Base-by-base conservation (phyloP, 1,140 invertebrate genomes). In the Drosophila leontia region DNA sequence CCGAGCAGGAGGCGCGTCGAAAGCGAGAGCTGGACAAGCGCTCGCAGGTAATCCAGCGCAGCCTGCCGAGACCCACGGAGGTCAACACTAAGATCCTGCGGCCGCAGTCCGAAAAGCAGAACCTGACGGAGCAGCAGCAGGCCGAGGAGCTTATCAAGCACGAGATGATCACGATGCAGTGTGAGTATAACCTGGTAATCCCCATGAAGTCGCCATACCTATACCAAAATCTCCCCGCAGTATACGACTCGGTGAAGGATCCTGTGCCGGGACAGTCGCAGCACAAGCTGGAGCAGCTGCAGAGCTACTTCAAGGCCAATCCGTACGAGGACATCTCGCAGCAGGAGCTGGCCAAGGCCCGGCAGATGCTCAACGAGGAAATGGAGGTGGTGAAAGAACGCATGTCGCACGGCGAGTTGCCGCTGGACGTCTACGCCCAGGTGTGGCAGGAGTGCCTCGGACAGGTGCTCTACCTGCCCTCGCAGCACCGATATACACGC, bases 391-490 rank as follows among this genome's bases (percentile, higher is more conserved):
- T 99, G 0, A 97, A 97, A 91, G 95, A 96, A 76, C 98, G 97
- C 56, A 99, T 99, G 98, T 96, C 95, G 3, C 98, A 99, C 93
- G 98, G 98, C 17, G 98, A 99, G 39, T 93, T 99, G 44, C 96
- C 97, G 3, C 92, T 98, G 3, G 98, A 99, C 71, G 95, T 97
- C 0, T 99, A 98, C 91, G 96, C 96, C 15, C 97, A 98, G 94
- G 98, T 99, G n/a, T 99, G 98, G 98, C 97, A 99, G 86, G 98
- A 99, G 94, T 99, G 98, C 93, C 94, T 98, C 34, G 95, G 95
- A 3, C 96, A 97, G 94, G 96, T 99, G 12, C 93, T 99, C 3
- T 99, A 97, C 91, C 92, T 99, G 50, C 97, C 98, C 0, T 95
- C 95, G 32, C 97, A 98, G 93, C 97, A 97, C 91, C 94, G 97